Base-by-base conservation (phyloP, 2,888 invertebrate genomes). In the Cordylochernes scorpioides region DNA sequence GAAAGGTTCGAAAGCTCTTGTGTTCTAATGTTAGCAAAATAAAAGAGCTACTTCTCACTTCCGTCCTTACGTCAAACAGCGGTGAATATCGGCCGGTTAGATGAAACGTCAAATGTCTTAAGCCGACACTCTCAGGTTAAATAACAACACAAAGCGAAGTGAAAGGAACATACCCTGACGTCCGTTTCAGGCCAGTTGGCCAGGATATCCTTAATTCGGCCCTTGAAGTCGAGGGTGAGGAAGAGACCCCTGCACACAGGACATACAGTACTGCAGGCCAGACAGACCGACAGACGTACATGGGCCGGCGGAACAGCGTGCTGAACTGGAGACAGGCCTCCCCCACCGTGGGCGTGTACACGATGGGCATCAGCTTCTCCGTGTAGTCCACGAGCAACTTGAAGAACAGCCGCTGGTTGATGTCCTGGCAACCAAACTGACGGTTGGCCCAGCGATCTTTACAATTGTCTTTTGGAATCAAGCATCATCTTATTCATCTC, bases 341-440 rank as follows among this genome's bases (percentile, higher is more conserved):
- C 4, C 97, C 97, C 8, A 97, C 97, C 0, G 86, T 84, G 1
- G 97, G 97, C 1, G 97, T 97, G 57, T 97, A 97, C n/a, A 97
- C 86, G 35, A 94, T 64, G 0, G 97, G 97, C 82, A 97, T 84
- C 63, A 84, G 67, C 38, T 75, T 68, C 26, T 71, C 66, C 15
- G 88, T 75, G 51, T 94, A 68, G 42, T 82, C 73, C 10, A 67
- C 64, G 25, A 94, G 58, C 28, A 91, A 67, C 17, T 75, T 68
- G 56, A 78, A 99, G 61, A 97, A 99, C 12, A 97, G 62, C 43
- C 75, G 73, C 55, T 97, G 91, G 52, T 97, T 91, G 42, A 88
- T 69, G 48, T 97, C 91, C 67, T 82, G 55, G 3, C 47, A 45
- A 37, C 38, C 25, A 17, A 17, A 24, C 6, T n/a, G n/a, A n/a